phyloP scores from a whole-genome alignment of 1,140 invertebrate genomes.

The Psilanteris sp. region DNA sequence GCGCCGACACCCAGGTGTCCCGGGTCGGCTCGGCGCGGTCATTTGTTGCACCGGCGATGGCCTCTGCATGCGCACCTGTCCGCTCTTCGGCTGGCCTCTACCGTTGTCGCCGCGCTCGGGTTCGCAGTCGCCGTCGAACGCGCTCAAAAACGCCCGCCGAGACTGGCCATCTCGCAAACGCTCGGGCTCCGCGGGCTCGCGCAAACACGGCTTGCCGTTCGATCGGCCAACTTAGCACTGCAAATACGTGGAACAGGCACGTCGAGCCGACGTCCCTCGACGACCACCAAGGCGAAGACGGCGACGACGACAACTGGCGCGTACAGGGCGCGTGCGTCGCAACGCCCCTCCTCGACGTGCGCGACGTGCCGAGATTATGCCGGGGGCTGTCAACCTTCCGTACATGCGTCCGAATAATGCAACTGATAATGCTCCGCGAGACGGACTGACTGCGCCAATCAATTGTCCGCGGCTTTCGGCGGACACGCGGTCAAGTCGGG shows the following conservation, averaged over 20 bases:
- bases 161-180: no score
- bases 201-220: slow-evolving; percentile 32
- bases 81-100: no score
- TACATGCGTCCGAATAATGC: slow-evolving; percentile 48
- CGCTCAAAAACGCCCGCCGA: no score
- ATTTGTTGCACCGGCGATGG: slow-evolving; percentile 3
- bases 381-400: slow-evolving; percentile 58
- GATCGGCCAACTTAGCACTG: slow-evolving; percentile 44
- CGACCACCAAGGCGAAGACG: slow-evolving; percentile 56
- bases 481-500: not conserved
- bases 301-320: slow-evolving; percentile 41
- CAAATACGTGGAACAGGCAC: slow-evolving; percentile 45
- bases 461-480: not conserved
- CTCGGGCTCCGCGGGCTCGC: not conserved
- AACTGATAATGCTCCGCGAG: slow-evolving; percentile 41
- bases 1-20: slow-evolving; percentile 1
- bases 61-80: not conserved
- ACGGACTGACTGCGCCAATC: slow-evolving; percentile 25
- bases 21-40: slow-evolving; percentile 9
- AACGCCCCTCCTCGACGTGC: slow-evolving; percentile 41
- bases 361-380: slow-evolving; percentile 31
- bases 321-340: slow-evolving; percentile 58
- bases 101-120: no score
- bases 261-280: slow-evolving; percentile 49
- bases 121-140: no score